Base-by-base conservation (phyloP, 2,113 vertebrate species). In the Romanogobio albipinnatus region DNA sequence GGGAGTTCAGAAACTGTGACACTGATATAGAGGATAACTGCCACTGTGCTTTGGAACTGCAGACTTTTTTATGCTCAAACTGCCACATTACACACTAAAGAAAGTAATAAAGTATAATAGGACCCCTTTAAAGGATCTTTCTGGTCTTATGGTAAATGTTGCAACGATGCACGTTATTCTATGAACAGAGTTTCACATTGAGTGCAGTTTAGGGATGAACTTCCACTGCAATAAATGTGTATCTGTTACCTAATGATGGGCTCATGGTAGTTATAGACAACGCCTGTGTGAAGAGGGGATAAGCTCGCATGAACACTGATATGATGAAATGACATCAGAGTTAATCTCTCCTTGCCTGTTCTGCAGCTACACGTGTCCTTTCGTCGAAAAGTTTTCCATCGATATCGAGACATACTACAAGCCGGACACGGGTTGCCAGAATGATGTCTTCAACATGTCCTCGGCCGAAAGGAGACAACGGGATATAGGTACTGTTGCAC, bases 381-480 rank as follows among this genome's bases (percentile, higher is more conserved):
- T 99, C 86, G 98, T 99, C 91, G 98, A 99, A 93, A 99, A 99
- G 90, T 99, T 99, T 93, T 99, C 98, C 85, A 99, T 99, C 33
- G 98, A 99, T 91, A 99, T 99, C 24, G 98, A 99, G 92, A 99
- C 98, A 0, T 98, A 97, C 93, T 99, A 99, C 91, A 97, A 97
- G 92, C 93, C 96, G 0, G 98, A 99, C 87, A 94, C 96, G 3
- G 98, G 98, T 88, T 96, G 95, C 87, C 97, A 97, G 26, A 90
- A 88, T 83, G 96, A 99, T 0, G 97, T 99, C 81, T 99, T 99
- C 94, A 99, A 94, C 93, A 93, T 99, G 91, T 97, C 97, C 76
- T 90, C 96, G 62, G 93, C 93, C 62, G 98, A 99, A 88, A 99
- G 95, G 91, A 95, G 95, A 84, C 97, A 97, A 90, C 95, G 96